phyloP scores from a whole-genome alignment of 2,113 vertebrate genomes.

The Micronycteris hirsuta region DNA sequence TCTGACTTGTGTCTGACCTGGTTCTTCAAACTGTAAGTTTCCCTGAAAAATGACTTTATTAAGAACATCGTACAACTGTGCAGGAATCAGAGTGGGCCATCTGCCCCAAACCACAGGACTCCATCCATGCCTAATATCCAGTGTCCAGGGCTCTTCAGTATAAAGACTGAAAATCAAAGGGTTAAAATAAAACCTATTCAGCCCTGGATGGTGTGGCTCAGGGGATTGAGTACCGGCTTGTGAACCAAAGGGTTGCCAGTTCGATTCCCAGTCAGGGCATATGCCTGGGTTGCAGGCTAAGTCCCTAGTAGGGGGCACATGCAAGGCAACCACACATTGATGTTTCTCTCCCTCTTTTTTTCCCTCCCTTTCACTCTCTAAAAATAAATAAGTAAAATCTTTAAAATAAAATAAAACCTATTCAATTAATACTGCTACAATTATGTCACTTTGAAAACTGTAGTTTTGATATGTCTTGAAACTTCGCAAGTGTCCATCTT shows the following conservation, averaged over 20 bases:
- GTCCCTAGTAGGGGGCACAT: too few relatives aligned
- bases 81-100: background rate
- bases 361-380: too few relatives aligned
- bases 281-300: too few relatives aligned
- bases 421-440: background rate
- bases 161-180: background rate
- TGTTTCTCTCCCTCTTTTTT: too few relatives aligned
- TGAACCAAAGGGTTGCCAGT: too few relatives aligned
- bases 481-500: background rate
- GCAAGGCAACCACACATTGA: too few relatives aligned
- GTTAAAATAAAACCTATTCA: conserved; percentile 9
- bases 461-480: background rate
- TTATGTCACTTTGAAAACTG: background rate
- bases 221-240: too few relatives aligned
- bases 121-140: background rate
- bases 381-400: too few relatives aligned
- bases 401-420: conserved; percentile 43
- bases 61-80: background rate
- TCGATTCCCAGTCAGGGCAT: too few relatives aligned
- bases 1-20: background rate
- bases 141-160: background rate
- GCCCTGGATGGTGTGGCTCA: too few relatives aligned
- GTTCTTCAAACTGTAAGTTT: background rate
- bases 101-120: background rate
- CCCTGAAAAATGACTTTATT: background rate